phyloP scores from a whole-genome alignment of 2,888 invertebrate species.

The Congeria kusceri region DNA sequence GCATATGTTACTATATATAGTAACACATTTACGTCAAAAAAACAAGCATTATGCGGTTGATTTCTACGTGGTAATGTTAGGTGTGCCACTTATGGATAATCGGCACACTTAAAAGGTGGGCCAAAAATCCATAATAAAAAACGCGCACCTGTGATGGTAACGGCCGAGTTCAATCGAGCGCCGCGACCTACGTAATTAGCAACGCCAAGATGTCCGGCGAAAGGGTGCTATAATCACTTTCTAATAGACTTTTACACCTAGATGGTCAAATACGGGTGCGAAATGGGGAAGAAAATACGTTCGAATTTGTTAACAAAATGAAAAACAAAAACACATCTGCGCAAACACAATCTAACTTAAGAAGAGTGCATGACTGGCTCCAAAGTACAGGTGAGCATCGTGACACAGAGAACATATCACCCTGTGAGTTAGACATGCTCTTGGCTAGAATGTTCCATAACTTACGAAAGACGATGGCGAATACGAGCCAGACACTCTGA shows the following conservation, averaged over 20 bases:
- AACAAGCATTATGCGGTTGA: too few relatives aligned
- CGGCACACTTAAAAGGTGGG: not conserved
- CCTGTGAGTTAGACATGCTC: not conserved
- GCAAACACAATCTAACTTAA: not conserved
- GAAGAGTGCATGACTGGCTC: not conserved
- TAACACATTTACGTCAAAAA: too few relatives aligned
- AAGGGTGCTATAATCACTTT: not conserved
- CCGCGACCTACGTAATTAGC: not conserved
- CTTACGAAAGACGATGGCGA: not conserved
- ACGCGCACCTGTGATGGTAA: not conserved
- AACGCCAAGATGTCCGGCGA: not conserved
- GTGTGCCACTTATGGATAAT: too few relatives aligned
- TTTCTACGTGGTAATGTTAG: too few relatives aligned
- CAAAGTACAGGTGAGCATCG: not conserved
- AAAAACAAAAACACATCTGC: not conserved
- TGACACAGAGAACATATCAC: not conserved
- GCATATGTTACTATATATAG: too few relatives aligned
- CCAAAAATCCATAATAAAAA: not conserved
- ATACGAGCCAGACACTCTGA: not conserved
- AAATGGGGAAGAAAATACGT: not conserved
- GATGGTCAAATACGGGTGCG: not conserved
- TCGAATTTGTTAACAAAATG: not conserved
- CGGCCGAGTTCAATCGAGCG: not conserved
- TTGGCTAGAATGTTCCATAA: not conserved
- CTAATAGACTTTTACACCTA: not conserved